Conservation (phyloP, 2,113 vertebrate species). For the Spea multiplicata region DNA sequence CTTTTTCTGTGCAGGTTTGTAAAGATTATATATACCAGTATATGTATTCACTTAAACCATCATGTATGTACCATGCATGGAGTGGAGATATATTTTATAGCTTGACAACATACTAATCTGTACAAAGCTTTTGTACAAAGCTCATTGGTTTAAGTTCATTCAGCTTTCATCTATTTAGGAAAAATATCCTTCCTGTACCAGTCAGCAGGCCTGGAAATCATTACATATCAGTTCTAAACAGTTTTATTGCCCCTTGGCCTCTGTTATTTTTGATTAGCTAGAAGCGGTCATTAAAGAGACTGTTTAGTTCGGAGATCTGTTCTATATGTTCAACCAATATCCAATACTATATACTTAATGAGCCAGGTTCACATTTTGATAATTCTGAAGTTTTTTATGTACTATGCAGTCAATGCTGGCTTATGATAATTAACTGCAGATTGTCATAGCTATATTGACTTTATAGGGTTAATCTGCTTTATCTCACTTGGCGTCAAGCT, state of each 20-base stretch:
- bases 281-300: slow-evolving; percentile 17
- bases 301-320: not conserved
- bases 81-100: slow-evolving; percentile 33
- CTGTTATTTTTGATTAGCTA: slow-evolving; percentile 42
- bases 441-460: not conserved
- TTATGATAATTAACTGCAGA: not conserved
- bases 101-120: slow-evolving; percentile 35
- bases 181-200: slow-evolving; percentile 35
- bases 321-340: slow-evolving; percentile 12
- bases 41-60: not conserved
- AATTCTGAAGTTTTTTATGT: slow-evolving; percentile 6
- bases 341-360: slow-evolving; percentile 9
- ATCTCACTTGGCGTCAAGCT: too few relatives aligned
- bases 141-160: slow-evolving; percentile 32
- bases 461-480: too few relatives aligned
- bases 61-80: not conserved
- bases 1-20: too few relatives aligned
- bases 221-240: slow-evolving; percentile 35
- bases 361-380: slow-evolving; percentile 9
- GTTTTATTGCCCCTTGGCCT: slow-evolving; percentile 35
- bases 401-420: not conserved
- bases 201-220: slow-evolving; percentile 37
- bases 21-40: not conserved
- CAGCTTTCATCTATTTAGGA: slow-evolving; percentile 44
- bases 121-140: slow-evolving; percentile 19